Conservation (phyloP, 2,113 vertebrate genomes). For the Trichechus manatus region DNA sequence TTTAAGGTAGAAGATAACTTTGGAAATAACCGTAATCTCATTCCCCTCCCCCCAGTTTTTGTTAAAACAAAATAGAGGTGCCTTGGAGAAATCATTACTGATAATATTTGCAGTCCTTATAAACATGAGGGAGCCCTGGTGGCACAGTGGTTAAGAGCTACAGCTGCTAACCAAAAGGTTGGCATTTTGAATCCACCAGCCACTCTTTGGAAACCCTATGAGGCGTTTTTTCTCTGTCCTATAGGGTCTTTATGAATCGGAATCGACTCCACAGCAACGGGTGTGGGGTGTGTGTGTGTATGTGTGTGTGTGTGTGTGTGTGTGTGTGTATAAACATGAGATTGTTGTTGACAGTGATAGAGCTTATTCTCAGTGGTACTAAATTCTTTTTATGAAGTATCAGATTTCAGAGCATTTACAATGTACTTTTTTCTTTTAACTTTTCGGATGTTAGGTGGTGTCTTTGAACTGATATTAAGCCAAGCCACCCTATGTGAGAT, state of each 20-base stretch:
- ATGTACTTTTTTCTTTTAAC: conserved; percentile 58
- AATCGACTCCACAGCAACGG: no score
- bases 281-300: no score
- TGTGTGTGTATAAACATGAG: neutral
- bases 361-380: conserved; percentile 63
- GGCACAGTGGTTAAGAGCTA: no score
- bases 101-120: conserved; percentile 37
- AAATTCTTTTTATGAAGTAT: conserved; percentile 62
- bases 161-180: no score
- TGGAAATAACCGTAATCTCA: neutral
- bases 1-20: conserved; percentile 10
- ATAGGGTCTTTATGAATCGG: no score
- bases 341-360: conserved; percentile 46
- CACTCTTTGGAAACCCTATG: no score
- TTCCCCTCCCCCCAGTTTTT: neutral
- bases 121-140: neutral
- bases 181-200: no score
- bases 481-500: conserved; percentile 49
- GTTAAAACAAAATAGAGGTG: neutral
- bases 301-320: no score
- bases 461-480: conserved; percentile 73
- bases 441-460: conserved; percentile 54
- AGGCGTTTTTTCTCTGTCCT: no score
- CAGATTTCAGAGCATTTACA: conserved; percentile 72
- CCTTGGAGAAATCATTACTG: neutral